Conservation (phyloP, 1,140 invertebrate genomes). For the Hyposmocoma kahamanoa region DNA sequence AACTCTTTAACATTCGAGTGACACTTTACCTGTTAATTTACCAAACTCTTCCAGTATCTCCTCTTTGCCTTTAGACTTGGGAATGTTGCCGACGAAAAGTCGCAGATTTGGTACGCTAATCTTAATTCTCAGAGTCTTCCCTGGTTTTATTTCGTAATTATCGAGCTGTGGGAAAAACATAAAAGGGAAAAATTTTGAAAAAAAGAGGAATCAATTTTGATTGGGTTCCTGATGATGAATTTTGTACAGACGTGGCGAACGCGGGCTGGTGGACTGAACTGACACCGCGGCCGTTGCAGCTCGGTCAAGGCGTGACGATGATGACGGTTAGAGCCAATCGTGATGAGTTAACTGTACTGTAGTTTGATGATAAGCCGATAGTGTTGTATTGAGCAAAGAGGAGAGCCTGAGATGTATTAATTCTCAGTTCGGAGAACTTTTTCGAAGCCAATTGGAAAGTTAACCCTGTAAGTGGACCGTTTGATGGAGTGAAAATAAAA, state of each 20-base stretch:
- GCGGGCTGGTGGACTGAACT: too few species aligned
- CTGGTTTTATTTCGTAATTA: slow-evolving; percentile 99
- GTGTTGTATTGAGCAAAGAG: slow-evolving; percentile 84
- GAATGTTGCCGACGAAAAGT: slow-evolving; percentile 99
- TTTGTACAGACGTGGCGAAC: slow-evolving; percentile 21
- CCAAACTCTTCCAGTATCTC: slow-evolving; percentile 99
- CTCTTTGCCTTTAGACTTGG: slow-evolving; percentile 99
- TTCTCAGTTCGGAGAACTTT: slow-evolving; percentile 64
- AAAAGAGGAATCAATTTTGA: slow-evolving; percentile 40
- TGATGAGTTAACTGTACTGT: slow-evolving; percentile 68
- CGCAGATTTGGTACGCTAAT: slow-evolving; percentile 99
- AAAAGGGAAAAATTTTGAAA: slow-evolving; percentile 73
- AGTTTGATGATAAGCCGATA: slow-evolving; percentile 68
- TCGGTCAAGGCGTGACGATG: slow-evolving; percentile 21
- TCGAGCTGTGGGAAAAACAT: slow-evolving; percentile 92
- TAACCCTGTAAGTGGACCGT: slow-evolving; percentile 74
- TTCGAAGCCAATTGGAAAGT: slow-evolving; percentile 71
- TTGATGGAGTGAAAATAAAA: slow-evolving; percentile 72
- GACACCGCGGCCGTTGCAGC: slow-evolving; percentile 18
- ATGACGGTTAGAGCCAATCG: slow-evolving; percentile 70
- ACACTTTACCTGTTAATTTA: slow-evolving; percentile 99
- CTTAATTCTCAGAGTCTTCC: slow-evolving; percentile 99
- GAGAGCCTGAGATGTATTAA: slow-evolving; percentile 84
- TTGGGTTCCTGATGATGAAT: slow-evolving; percentile 18
- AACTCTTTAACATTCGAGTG: slow-evolving; percentile 76